Conservation (phyloP, 1,140 invertebrate species). For the Heliconius nattereri region DNA sequence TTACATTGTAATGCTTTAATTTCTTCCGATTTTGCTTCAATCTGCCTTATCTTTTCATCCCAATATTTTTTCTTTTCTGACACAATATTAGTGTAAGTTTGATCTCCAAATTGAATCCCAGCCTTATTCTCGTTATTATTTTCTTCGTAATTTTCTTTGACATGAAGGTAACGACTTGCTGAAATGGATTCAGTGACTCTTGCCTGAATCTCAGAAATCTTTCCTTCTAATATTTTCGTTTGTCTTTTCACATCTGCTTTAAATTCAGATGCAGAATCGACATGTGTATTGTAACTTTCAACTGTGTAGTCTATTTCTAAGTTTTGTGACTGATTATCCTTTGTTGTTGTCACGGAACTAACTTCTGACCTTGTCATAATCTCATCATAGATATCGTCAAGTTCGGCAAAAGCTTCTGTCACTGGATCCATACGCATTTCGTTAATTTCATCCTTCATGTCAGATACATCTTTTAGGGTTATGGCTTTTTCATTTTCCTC, state of each 20-base stretch:
- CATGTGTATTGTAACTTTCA: constrained; percentile 55
- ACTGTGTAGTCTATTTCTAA: constrained; percentile 49
- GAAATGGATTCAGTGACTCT: constrained; percentile 78
- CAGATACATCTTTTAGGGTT: constrained; percentile 34
- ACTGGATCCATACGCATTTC: constrained; percentile 57
- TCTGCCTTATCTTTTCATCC: constrained; percentile 77
- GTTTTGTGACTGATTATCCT: constrained; percentile 48
- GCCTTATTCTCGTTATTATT: constrained; percentile 42
- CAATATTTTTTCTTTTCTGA: constrained; percentile 79
- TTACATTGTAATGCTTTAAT: constrained; percentile 57
- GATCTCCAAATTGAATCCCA: constrained; percentile 62
- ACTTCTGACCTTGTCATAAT: constrained; percentile 58
- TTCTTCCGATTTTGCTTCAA: constrained; percentile 71
- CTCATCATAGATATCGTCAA: constrained; percentile 68
- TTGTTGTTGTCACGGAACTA: constrained; percentile 41
- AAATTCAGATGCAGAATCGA: constrained; percentile 79
- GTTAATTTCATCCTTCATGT: constrained; percentile 50
- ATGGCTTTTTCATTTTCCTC: constrained; percentile 70
- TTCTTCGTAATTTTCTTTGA: constrained; percentile 39
- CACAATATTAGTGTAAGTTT: constrained; percentile 64
- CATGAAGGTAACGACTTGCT: constrained; percentile 77
- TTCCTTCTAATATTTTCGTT: constrained; percentile 59
- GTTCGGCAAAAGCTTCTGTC: constrained; percentile 73
- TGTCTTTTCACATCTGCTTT: constrained; percentile 80
- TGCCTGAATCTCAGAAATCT: constrained; percentile 81